Percentiles rank a stretch among this genome's conserved stretches.
phyloP scores from a whole-genome alignment of 2,113 vertebrate genomes.

The Arizona elegans region DNA sequence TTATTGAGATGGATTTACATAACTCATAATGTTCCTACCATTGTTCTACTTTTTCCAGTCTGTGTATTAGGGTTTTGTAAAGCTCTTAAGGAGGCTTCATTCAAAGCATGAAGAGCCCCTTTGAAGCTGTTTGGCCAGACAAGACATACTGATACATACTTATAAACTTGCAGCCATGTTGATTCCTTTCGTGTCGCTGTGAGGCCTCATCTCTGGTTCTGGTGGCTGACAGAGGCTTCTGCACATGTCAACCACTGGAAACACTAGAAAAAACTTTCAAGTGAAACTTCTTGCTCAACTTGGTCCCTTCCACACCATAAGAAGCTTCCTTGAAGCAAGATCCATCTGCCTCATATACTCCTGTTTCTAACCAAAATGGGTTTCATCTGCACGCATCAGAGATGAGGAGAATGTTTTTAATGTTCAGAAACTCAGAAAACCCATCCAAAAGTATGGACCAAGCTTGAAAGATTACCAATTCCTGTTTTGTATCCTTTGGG shows the following conservation, averaged over 20 bases:
- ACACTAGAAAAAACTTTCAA: not conserved
- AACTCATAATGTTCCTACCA: not conserved
- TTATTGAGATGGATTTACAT: not conserved
- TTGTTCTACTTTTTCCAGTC: not conserved
- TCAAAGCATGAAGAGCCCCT: not conserved
- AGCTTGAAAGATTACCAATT: not conserved
- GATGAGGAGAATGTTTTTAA: not conserved
- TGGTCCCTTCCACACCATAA: not conserved
- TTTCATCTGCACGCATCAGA: not conserved
- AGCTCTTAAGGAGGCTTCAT: not conserved
- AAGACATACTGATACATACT: not conserved
- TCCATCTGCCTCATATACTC: not conserved
- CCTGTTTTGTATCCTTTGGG: not conserved
- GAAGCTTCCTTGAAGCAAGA: not conserved
- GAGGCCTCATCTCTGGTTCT: not conserved
- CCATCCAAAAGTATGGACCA: not conserved
- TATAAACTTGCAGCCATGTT: not conserved
- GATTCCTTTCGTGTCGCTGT: not conserved
- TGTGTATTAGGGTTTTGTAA: not conserved
- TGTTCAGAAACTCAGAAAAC: not conserved
- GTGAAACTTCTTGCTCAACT: not conserved
- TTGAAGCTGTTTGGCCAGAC: not conserved
- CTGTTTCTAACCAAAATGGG: not conserved
- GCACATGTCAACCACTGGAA: not conserved
- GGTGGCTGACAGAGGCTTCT: not conserved